These are phyloP conservation scores for Aquatica leii DNA, from an alignment of 2,888 invertebrate genomes.

Conservation along the genomic window DNA sequence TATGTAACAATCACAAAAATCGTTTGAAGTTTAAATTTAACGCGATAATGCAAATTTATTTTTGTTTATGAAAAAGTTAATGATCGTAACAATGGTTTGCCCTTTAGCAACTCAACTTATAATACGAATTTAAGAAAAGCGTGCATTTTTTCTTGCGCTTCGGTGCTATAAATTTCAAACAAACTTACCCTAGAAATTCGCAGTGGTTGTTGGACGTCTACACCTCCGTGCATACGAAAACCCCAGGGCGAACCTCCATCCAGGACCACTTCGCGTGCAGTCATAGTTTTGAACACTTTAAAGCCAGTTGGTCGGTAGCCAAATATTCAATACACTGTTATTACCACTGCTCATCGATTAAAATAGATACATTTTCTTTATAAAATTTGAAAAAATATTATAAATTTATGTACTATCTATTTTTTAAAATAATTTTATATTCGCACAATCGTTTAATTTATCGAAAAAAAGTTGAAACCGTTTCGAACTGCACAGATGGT, in stretches of 20 bases:
- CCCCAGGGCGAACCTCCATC: slow-evolving; percentile 89
- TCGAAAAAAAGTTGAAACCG: not conserved
- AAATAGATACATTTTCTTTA: slow-evolving; percentile 40
- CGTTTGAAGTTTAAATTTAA: no score
- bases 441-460: not conserved
- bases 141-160: slow-evolving; percentile 6
- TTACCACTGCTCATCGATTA: slow-evolving; percentile 44
- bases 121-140: no score
- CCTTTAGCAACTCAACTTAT: no score
- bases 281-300: slow-evolving; percentile 61
- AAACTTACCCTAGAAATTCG: slow-evolving; percentile 80
- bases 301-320: slow-evolving; percentile 41
- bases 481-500: not conserved
- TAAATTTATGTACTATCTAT: not conserved
- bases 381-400: slow-evolving; percentile 20
- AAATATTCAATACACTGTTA: slow-evolving; percentile 39
- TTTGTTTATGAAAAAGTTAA: no score
- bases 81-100: no score
- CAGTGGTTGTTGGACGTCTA: slow-evolving; percentile 79
- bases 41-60: no score
- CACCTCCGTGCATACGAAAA: slow-evolving; percentile 87
- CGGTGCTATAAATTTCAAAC: slow-evolving; percentile 5
- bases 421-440: not conserved
- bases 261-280: slow-evolving; percentile 76
- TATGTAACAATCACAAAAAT: no score